phyloP scores from a whole-genome alignment of 2,888 invertebrate species.

The Arctia plantaginis region DNA sequence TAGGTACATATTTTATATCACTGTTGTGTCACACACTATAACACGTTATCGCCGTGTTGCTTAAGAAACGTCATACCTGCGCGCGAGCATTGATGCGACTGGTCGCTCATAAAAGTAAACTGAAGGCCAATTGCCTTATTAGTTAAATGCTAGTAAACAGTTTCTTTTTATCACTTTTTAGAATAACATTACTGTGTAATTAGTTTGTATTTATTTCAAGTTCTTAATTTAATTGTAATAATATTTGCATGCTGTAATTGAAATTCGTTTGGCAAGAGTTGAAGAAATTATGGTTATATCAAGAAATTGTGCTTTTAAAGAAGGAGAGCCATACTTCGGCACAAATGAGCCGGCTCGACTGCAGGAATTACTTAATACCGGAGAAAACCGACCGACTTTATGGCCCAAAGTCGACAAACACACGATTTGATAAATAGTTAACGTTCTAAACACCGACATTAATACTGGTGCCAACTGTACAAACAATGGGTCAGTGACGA shows the following conservation, averaged over 20 bases:
- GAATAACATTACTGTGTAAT: not conserved
- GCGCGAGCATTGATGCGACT: conserved; percentile 41
- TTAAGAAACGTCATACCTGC: conserved; percentile 39
- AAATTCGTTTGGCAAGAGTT: not conserved
- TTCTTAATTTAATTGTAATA: not conserved
- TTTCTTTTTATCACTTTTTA: not conserved
- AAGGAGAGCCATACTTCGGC: not conserved
- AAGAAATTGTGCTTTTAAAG: no score
- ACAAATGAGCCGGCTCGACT: not conserved
- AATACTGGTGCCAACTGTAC: no score
- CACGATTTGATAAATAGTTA: no score
- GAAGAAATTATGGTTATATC: no score
- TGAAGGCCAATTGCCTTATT: conserved; percentile 15
- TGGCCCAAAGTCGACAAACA: no score
- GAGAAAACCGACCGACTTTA: no score
- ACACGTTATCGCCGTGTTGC: conserved; percentile 29
- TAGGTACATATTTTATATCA: conserved; percentile 51
- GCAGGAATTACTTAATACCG: not conserved
- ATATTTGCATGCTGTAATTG: not conserved
- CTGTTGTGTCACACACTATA: conserved; percentile 10
- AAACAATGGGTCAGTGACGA: no score
- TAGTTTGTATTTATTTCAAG: not conserved
- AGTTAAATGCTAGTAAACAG: not conserved
- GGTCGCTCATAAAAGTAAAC: conserved; percentile 25
- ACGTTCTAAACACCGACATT: no score